Evolutionary conservation across 2,888 invertebrate species (phyloP).

Genomic region (Drosophila quasianomalipes): DNA sequence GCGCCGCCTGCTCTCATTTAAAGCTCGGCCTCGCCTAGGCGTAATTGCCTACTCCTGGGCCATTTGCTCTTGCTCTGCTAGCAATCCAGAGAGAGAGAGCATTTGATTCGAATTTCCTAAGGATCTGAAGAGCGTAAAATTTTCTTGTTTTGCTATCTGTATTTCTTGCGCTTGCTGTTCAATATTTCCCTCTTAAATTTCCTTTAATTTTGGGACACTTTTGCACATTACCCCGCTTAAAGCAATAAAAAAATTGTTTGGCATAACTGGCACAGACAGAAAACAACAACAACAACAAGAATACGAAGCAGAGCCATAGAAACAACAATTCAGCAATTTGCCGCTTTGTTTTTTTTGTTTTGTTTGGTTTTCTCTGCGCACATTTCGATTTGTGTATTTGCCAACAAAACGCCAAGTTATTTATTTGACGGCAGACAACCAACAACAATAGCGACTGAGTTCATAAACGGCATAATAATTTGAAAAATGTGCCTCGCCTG

Average conservation of each 20-base stretch:
- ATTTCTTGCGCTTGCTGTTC: not conserved
- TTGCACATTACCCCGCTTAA: slow-evolving; percentile 58
- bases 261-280: slow-evolving; percentile 68
- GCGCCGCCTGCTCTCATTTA: slow-evolving; percentile 66
- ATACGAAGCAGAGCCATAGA: slow-evolving; percentile 17
- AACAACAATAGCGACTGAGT: slow-evolving; percentile 28
- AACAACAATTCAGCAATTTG: slow-evolving; percentile 49
- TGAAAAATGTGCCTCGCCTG: slow-evolving; percentile 48
- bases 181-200: not conserved
- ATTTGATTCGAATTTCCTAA: not conserved
- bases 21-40: slow-evolving; percentile 49
- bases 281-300: slow-evolving; percentile 15
- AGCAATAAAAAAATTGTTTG: slow-evolving; percentile 63
- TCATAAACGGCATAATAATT: slow-evolving; percentile 63
- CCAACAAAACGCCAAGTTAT: slow-evolving; percentile 75
- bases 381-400: slow-evolving; percentile 60
- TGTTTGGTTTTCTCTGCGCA: slow-evolving; percentile 53
- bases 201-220: slow-evolving; percentile 51
- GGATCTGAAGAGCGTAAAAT: not conserved
- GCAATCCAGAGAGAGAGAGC: not conserved
- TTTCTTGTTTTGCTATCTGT: not conserved
- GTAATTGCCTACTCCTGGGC: slow-evolving; percentile 6
- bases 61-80: slow-evolving; percentile 11
- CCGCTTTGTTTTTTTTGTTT: slow-evolving; percentile 56
- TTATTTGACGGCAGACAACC: slow-evolving; percentile 59